These are phyloP conservation scores for Trichosurus vulpecula DNA, from an alignment of 2,797 vertebrate genomes.

Conservation along the genomic window DNA sequence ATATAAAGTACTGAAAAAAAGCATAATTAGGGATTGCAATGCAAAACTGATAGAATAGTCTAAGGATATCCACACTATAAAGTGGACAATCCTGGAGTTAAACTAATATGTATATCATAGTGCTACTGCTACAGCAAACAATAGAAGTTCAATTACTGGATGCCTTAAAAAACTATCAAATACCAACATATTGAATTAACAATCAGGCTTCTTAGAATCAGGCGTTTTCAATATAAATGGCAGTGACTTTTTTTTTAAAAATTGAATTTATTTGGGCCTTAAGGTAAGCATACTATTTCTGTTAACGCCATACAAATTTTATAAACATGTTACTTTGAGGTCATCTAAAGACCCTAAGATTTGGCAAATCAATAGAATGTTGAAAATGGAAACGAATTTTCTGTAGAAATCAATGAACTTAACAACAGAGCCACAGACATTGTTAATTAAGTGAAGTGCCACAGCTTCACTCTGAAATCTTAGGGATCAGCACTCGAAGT, in stretches of 20 bases:
- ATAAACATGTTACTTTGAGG: neutral
- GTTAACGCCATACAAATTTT: conserved; percentile 21
- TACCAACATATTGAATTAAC: conserved; percentile 46
- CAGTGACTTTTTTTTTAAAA: conserved; percentile 45
- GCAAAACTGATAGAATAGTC: conserved; percentile 36
- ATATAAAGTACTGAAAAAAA: neutral
- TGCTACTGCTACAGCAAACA: conserved; percentile 44
- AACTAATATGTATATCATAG: conserved; percentile 22
- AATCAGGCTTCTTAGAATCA: conserved; percentile 39
- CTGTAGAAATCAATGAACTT: conserved; percentile 16
- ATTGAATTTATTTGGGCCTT: conserved; percentile 15
- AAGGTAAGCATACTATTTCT: conserved; percentile 17
- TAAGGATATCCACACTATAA: conserved; percentile 31
- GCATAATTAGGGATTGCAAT: conserved; percentile 44
- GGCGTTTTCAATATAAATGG: conserved; percentile 54
- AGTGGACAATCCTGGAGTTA: conserved; percentile 28
- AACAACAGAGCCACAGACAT: neutral
- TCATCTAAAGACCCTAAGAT: conserved; percentile 36
- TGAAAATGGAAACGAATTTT: conserved; percentile 41
- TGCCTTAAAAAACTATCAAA: conserved; percentile 33
- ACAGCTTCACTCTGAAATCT: conserved; percentile 61
- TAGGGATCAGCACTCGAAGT: conserved; percentile 56
- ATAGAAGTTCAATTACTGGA: conserved; percentile 52
- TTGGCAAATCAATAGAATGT: neutral
- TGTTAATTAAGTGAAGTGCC: conserved; percentile 15